Evolutionary conservation across 2,797 vertebrate species (phyloP).

Genomic region (Dendrocincla fuliginosa): DNA sequence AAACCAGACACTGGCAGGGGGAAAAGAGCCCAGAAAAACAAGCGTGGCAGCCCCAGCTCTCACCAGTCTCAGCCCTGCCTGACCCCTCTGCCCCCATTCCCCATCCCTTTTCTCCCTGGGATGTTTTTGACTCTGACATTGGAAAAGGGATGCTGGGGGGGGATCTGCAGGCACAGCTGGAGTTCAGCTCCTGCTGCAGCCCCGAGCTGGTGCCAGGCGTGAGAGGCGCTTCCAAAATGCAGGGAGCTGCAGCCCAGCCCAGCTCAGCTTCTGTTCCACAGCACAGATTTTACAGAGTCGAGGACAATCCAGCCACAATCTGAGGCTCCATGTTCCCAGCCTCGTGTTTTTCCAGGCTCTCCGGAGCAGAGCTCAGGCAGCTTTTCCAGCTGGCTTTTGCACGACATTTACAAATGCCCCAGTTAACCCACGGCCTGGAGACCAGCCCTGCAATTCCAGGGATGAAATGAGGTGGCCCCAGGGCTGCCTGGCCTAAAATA

Average conservation of each 20-base stretch:
- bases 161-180: neutral
- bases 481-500: neutral
- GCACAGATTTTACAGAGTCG: neutral
- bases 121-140: neutral
- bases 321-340: neutral
- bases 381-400: neutral
- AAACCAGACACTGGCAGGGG: rapidly evolving
- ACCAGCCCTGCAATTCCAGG: neutral
- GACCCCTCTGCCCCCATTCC: neutral
- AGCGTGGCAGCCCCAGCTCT: neutral
- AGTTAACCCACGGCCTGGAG: neutral
- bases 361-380: neutral
- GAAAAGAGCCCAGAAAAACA: no score
- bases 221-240: neutral
- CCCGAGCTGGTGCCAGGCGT: neutral
- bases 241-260: neutral
- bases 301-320: neutral
- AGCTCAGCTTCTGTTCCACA: neutral
- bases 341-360: neutral
- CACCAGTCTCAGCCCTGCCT: neutral
- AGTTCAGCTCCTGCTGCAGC: neutral
- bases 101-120: neutral
- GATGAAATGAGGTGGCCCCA: neutral
- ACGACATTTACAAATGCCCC: neutral
- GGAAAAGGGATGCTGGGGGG: neutral